Evolutionary conservation across 2,888 invertebrate genomes (phyloP).

Genomic region (Tenthredo livida): DNA sequence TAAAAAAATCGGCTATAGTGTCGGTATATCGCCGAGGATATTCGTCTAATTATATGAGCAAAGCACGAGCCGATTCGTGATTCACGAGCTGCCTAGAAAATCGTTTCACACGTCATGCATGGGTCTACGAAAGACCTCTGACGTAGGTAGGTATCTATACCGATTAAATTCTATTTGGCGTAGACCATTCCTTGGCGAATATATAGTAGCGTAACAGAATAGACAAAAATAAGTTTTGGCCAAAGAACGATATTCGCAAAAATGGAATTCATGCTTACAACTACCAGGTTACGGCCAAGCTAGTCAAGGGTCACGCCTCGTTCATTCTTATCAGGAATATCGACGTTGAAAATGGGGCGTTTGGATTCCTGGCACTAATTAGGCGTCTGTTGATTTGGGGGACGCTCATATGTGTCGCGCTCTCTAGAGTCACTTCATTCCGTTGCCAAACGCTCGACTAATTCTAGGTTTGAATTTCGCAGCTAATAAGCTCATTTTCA

Average conservation of each 20-base stretch:
- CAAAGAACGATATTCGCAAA: background rate
- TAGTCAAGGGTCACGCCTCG: background rate
- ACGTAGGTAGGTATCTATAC: background rate
- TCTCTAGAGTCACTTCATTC: background rate
- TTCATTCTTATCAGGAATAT: background rate
- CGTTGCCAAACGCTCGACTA: background rate
- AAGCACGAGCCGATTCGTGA: slow-evolving; percentile 15
- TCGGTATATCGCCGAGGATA: background rate
- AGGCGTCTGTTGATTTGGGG: background rate
- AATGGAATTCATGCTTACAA: background rate
- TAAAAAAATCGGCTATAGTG: background rate
- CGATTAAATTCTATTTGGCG: background rate
- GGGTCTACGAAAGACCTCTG: background rate
- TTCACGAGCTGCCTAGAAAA: background rate
- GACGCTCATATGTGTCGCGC: background rate
- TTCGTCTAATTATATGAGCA: slow-evolving; percentile 11
- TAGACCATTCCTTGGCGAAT: background rate
- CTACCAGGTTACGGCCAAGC: background rate
- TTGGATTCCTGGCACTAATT: background rate
- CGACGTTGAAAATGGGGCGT: background rate
- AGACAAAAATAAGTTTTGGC: background rate
- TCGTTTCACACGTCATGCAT: background rate
- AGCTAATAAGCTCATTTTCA: background rate
- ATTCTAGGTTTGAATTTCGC: background rate
- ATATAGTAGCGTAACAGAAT: background rate